Base-by-base conservation (phyloP, 2,113 vertebrate species). In the Engystomops pustulosus region DNA sequence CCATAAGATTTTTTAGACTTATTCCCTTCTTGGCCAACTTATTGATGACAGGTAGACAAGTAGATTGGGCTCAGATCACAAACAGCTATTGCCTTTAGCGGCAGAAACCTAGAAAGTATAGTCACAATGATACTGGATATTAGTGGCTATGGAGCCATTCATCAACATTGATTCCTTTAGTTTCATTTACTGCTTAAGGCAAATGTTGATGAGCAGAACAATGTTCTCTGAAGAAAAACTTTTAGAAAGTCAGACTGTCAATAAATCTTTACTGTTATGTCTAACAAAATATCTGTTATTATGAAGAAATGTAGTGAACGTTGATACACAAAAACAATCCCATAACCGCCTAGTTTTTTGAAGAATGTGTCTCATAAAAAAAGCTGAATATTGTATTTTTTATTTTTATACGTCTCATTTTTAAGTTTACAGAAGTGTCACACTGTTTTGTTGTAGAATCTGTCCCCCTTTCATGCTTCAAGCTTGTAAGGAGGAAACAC, bases 161-260 rank as follows among this genome's bases (percentile, higher is more conserved):
- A 25, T 74, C 23, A 45, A 30, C 14, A 30, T 49, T 49, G 70
- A 41, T 34, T 36, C 7, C 23, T n/a, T 69, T 69, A n/a, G 36
- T 69, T 38, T 38, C 9, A 38, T 41, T n/a, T 41, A 41, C 32
- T 41, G 36, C 67, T 69, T 38, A 41, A 44, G 36, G 68, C 68
- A 34, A 70, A 25, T 7, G 17, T 70, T 70, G 68, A 44, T 70
- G 36, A 70, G 68, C 34, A 41, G 36, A 3, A 41, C 68, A 23
- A 41, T 69, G 32, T 69, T 41, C 34, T 69, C 34, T 38, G 67
- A 69, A 67, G 15, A 34, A 68, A 68, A 65, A 38, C 25, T 69
- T 38, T 69, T 41, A 41, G 10, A 41, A 70, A 70, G 36, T 23
- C 68, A 41, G n/a, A 7, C 36, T 23, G 36, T 70, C 18, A 41